These are phyloP conservation scores for Urophycis tenuis DNA, from an alignment of 2,797 vertebrate species.

Conservation along the genomic window DNA sequence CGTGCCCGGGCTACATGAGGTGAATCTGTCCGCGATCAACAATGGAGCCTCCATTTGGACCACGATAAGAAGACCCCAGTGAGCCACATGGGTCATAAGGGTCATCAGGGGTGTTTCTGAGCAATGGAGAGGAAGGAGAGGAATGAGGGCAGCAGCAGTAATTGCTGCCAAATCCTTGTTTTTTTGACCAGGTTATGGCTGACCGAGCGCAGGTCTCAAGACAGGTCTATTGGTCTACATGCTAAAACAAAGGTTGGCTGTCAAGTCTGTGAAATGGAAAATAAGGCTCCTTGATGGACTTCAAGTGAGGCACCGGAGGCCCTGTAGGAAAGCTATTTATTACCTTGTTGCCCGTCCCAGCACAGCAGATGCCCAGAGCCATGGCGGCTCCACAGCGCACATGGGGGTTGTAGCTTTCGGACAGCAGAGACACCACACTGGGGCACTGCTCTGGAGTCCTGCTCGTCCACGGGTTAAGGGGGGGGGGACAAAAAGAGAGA, in stretches of 20 bases:
- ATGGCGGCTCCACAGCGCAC: conserved; percentile 97
- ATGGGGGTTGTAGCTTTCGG: conserved; percentile 98
- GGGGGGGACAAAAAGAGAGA: neutral
- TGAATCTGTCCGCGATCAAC: too few species aligned
- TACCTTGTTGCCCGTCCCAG: conserved; percentile 97
- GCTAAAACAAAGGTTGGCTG: too few species aligned
- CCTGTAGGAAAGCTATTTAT: neutral
- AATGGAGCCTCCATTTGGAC: neutral
- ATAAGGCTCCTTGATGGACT: too few species aligned
- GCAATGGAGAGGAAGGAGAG: neutral
- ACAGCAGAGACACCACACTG: conserved; percentile 93
- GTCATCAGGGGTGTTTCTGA: neutral
- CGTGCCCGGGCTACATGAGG: neutral
- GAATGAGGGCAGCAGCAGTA: conserved; percentile 9
- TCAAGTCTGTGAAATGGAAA: too few species aligned
- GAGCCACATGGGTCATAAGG: conserved; percentile 1
- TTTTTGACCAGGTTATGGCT: neutral
- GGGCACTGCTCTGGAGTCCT: conserved; percentile 99
- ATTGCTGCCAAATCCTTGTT: neutral
- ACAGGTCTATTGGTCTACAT: too few species aligned
- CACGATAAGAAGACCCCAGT: neutral
- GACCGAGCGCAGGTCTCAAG: neutral
- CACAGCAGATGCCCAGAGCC: conserved; percentile 98
- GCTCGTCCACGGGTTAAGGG: neutral
- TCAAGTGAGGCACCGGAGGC: neutral